Base-by-base conservation (phyloP, 53 echinoderm and acorn worm genomes). In the Antedon mediterranea region DNA sequence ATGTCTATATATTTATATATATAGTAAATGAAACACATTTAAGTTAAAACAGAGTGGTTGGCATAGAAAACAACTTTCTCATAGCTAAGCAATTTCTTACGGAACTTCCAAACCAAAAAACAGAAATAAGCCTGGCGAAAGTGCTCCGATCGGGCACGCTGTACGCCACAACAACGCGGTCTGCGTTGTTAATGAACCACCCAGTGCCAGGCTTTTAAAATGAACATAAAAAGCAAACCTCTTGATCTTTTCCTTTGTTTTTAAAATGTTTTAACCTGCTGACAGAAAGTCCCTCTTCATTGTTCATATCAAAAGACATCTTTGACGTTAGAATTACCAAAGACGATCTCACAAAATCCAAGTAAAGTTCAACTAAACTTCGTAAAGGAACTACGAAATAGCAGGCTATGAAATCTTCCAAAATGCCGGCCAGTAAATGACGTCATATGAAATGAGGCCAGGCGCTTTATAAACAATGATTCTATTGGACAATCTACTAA, bases 221-320 rank as follows among this genome's bases (percentile, higher is more conserved):
- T 18, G 23, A 57, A 57, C 15, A 57, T 15, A 74, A 31, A 31
- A 73, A 74, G 88, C 97, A 71, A 85, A 97, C 97, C 87, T 97
- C 97, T 76, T 89, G 88, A 83, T 97, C 97, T 78, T 92, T 87
- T 78, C 92, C 97, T 82, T 97, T 97, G 82, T 97, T 91, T 86
- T 97, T 97, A 74, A 92, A 97, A 85, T 89, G 87, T 82, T 97
- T 97, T 85, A 97, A 81, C 77, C 97, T 89, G 75, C 85, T 86
- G 71, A 57, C 57, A 57, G 88, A 81, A 83, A 80, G 37, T 20
- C 78, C 75, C 33, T 82, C 80, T 30, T 88, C 88, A 28, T 77
- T 74, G 32, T 83, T 85, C 72, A 74, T 44, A 76, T 86, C 85
- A 80, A 84, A 76, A 83, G 91, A 91, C 91, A 91, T 91, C 86